Percentiles rank a stretch among this genome's conserved stretches.
Evolutionary conservation across 2,113 vertebrate genomes (phyloP).

Genomic region (Halcyon malimbica): DNA sequence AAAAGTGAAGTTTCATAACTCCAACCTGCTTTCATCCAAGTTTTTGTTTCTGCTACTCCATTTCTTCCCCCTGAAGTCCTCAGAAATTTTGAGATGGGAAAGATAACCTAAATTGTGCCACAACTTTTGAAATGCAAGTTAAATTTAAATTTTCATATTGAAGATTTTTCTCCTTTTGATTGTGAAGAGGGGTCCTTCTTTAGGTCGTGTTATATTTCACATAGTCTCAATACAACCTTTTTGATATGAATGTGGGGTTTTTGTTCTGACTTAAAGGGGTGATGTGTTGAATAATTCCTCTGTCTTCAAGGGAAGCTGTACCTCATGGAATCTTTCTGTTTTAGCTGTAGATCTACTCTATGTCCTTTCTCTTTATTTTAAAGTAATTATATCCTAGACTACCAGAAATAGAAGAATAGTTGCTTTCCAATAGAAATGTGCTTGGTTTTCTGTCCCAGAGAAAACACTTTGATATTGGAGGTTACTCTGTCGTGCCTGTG

Average conservation of each 20-base stretch:
- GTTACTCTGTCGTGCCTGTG: neutral
- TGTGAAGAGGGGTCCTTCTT: neutral
- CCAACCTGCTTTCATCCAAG: neutral
- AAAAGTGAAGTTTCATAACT: neutral
- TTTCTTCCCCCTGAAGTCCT: neutral
- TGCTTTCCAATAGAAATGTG: neutral
- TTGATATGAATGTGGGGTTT: neutral
- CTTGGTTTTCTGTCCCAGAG: neutral
- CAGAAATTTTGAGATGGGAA: neutral
- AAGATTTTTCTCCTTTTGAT: neutral
- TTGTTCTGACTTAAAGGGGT: neutral
- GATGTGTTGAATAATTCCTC: neutral
- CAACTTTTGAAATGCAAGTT: neutral
- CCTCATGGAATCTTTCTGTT: neutral
- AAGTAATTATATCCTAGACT: neutral
- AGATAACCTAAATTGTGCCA: neutral
- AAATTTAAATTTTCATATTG: neutral
- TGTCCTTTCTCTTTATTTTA: neutral
- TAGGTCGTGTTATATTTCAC: neutral
- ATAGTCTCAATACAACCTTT: neutral
- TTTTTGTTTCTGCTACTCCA: neutral
- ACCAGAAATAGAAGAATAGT: neutral
- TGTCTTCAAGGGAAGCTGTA: neutral
- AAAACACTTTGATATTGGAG: neutral
- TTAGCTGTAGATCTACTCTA: neutral